Percentiles rank a stretch among this genome's conserved stretches.
Conservation (phyloP, 2,113 vertebrate species). For the Gorsachius goisagi region DNA sequence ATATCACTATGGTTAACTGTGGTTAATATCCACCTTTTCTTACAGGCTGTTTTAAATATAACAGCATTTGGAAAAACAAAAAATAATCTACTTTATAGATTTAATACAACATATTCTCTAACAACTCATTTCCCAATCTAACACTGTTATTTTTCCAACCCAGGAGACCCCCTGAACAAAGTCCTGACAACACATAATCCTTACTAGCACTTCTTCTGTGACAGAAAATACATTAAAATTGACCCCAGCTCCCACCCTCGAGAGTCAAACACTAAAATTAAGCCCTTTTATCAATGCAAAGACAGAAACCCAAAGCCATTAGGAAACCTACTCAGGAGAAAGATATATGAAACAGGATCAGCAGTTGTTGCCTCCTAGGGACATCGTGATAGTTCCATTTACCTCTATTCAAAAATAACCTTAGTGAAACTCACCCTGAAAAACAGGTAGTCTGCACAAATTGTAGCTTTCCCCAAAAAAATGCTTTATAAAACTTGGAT, state of each 20-base stretch:
- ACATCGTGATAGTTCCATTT: rapidly evolving
- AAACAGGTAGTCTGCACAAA: background rate
- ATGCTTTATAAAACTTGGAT: background rate
- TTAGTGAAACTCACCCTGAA: background rate
- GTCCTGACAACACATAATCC: background rate
- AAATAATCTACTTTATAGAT: background rate
- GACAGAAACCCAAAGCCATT: background rate
- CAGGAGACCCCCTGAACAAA: background rate
- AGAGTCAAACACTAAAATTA: background rate
- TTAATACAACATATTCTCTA: no score
- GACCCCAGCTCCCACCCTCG: background rate
- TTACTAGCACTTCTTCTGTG: background rate
- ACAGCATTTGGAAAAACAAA: background rate
- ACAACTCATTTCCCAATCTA: background rate
- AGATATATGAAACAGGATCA: background rate
- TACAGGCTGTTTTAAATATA: background rate
- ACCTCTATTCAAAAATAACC: background rate
- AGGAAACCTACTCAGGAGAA: background rate
- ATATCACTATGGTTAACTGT: background rate
- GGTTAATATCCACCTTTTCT: background rate
- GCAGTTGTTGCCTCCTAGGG: rapidly evolving
- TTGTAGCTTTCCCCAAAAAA: background rate
- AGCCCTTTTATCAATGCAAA: background rate
- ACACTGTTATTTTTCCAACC: background rate
- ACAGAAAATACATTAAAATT: background rate